Conservation (phyloP, 2,113 vertebrate species). For the Microtus oregoni region DNA sequence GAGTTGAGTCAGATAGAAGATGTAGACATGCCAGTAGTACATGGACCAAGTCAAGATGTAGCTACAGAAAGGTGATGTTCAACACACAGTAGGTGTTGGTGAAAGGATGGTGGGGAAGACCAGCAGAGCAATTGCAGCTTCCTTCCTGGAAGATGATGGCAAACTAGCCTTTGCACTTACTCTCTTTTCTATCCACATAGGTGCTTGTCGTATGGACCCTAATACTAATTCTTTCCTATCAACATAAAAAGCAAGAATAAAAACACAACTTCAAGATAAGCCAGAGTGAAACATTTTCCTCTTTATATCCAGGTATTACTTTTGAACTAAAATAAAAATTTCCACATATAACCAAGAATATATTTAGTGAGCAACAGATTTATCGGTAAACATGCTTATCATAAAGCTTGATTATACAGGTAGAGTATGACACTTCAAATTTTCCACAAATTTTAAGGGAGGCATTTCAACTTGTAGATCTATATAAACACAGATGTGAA, state of each 20-base stretch:
- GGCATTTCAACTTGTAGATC: constrained; percentile 44
- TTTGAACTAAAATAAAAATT: constrained; percentile 51
- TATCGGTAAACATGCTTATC: constrained; percentile 65
- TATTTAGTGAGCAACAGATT: constrained; percentile 61
- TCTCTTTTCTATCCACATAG: neutral
- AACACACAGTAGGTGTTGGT: neutral
- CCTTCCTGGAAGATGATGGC: neutral
- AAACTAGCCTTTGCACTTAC: neutral
- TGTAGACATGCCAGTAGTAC: neutral
- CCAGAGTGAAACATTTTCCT: neutral
- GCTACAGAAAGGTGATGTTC: neutral
- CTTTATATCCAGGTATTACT: neutral
- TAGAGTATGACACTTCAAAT: constrained; percentile 58
- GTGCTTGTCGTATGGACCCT: neutral
- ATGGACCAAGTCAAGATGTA: neutral
- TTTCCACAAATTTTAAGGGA: constrained; percentile 23
- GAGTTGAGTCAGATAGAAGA: neutral
- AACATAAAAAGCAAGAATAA: neutral
- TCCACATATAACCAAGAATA: constrained; percentile 13
- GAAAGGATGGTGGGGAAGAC: neutral
- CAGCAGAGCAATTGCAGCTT: neutral
- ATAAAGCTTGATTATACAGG: constrained; percentile 55
- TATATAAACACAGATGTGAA: constrained; percentile 58
- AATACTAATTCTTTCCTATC: neutral
- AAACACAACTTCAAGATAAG: constrained; percentile 2